Percentiles rank a stretch among this genome's conserved stretches.
Conservation (phyloP, 2,888 invertebrate species). For the Trichogramma evanescens region DNA sequence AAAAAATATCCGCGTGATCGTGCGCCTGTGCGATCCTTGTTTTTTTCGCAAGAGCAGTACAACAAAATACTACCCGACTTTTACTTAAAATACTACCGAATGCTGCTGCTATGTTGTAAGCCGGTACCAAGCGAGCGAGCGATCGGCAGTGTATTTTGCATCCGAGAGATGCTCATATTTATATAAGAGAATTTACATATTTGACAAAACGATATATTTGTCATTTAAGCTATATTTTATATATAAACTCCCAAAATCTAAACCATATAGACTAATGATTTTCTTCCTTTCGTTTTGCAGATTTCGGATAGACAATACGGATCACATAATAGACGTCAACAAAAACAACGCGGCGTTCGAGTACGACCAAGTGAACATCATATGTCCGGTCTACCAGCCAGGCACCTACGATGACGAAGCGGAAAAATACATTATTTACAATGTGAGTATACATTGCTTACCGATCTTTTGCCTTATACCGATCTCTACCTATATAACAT, state of each 20-base stretch:
- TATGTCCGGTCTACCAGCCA: constrained; percentile 86
- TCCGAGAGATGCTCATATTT: too few species aligned
- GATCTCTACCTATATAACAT: neutral
- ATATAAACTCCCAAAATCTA: too few species aligned
- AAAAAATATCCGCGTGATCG: constrained; percentile 6
- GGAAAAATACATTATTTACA: constrained; percentile 93
- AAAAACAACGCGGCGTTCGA: constrained; percentile 88
- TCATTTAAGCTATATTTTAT: too few species aligned
- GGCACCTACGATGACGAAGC: constrained; percentile 82
- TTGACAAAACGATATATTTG: too few species aligned
- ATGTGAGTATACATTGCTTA: constrained; percentile 53
- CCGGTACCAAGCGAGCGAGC: too few species aligned
- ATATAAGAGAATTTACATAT: too few species aligned
- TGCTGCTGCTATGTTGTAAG: too few species aligned
- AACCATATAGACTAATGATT: neutral
- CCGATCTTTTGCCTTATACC: neutral
- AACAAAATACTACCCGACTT: too few species aligned
- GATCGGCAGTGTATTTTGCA: too few species aligned
- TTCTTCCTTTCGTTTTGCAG: constrained; percentile 47
- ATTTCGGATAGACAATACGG: constrained; percentile 95
- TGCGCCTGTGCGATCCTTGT: too few species aligned
- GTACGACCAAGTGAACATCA: constrained; percentile 92
- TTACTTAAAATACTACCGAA: too few species aligned
- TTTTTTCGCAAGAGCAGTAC: too few species aligned
- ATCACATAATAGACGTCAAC: constrained; percentile 93